Percentiles rank a stretch among this genome's conserved stretches.
Conservation (phyloP, 2,113 vertebrate genomes). For the Calypte anna region DNA sequence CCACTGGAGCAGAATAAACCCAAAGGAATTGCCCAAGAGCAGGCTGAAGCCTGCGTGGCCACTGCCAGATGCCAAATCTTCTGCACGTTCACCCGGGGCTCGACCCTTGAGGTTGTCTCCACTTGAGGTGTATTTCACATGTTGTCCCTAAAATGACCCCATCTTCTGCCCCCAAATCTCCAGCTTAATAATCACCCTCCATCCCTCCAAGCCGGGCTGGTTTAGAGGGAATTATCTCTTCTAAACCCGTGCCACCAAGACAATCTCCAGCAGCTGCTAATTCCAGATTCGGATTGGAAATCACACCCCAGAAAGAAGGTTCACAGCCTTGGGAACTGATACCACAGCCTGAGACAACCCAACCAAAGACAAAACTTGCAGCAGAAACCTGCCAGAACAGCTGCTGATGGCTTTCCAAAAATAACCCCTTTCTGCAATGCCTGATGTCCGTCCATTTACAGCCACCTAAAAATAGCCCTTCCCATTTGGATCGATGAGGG, state of each 20-base stretch:
- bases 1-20: not conserved
- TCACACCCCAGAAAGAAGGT: not conserved
- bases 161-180: not conserved
- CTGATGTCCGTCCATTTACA: not conserved
- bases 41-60: not conserved
- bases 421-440: not conserved
- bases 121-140: fast-evolving
- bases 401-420: slow-evolving; percentile 3
- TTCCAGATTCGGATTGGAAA: not conserved
- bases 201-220: not conserved
- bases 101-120: fast-evolving
- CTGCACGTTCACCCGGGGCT: fast-evolving
- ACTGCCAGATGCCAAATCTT: not conserved
- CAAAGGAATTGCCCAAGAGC: not conserved
- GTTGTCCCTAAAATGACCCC: not conserved
- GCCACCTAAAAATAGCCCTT: slow-evolving; percentile 48
- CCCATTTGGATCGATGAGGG: not conserved
- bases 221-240: not conserved
- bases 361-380: not conserved
- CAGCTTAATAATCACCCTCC: not conserved
- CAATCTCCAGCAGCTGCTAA: not conserved
- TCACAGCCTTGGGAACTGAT: not conserved
- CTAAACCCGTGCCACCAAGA: not conserved
- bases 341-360: not conserved
- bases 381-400: not conserved